A percentile compares a stretch with the other conserved stretches of the same genome.
Evolutionary conservation across 1,140 invertebrate genomes (phyloP).

Genomic region (Neotoxoptera formosana): DNA sequence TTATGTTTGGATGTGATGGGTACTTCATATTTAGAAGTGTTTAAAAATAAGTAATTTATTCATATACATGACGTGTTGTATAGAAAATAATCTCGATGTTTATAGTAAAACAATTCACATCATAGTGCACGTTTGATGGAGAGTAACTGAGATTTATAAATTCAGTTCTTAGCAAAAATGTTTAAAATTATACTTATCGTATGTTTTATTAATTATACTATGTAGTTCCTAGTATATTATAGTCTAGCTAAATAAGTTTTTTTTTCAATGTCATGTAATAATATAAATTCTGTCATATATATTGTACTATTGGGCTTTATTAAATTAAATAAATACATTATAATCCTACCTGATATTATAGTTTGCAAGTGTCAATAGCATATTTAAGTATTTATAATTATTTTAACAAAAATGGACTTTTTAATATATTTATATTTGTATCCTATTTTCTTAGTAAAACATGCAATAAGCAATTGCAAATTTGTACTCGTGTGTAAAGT

Average conservation of each 20-base stretch:
- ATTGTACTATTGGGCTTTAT: no score
- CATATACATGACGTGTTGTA: background rate
- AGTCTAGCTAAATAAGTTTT: no score
- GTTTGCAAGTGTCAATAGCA: background rate
- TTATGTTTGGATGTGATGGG: background rate
- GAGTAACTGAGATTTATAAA: background rate
- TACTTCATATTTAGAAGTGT: background rate
- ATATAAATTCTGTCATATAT: no score
- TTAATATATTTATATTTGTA: background rate
- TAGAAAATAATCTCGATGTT: background rate
- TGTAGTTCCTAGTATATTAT: no score
- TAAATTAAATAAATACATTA: no score
- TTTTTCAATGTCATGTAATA: no score
- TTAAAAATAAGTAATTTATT: background rate
- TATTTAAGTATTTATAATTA: background rate
- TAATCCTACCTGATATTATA: background rate
- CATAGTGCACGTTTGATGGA: background rate
- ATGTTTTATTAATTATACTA: no score
- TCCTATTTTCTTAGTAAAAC: background rate
- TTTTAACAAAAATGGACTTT: background rate
- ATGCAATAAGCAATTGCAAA: background rate
- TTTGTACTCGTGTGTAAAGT: background rate
- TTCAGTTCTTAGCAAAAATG: no score
- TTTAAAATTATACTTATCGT: no score
- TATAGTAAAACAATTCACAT: background rate